Percentiles rank a stretch among this genome's conserved stretches.
Conservation (phyloP, 2,113 vertebrate genomes). For the Ondatra zibethicus region DNA sequence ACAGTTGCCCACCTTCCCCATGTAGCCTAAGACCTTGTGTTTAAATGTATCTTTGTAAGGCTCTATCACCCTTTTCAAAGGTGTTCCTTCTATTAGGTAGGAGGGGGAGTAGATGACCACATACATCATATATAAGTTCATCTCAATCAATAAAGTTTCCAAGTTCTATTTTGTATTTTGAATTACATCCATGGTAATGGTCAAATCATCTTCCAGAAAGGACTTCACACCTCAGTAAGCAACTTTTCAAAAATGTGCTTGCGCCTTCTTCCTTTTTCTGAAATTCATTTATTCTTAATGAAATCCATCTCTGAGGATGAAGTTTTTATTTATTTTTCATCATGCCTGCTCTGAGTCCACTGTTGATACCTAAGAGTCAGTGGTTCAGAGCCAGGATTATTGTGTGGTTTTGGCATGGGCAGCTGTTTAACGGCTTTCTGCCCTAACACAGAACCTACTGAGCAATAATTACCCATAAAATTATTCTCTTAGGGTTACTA, state of each 20-base stretch:
- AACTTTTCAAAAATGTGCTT: not conserved
- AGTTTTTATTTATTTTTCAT: not conserved
- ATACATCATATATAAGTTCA: slow-evolving; percentile 2
- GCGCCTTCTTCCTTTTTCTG: not conserved
- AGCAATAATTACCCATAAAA: not conserved
- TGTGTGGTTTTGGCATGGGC: not conserved
- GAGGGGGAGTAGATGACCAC: not conserved
- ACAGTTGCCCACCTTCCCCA: not conserved
- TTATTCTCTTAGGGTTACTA: not conserved
- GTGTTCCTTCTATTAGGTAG: not conserved
- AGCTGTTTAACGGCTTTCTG: not conserved
- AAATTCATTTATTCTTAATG: not conserved
- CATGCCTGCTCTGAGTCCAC: not conserved
- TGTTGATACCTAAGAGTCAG: not conserved
- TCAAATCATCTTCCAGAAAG: slow-evolving; percentile 40
- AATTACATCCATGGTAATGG: slow-evolving; percentile 20
- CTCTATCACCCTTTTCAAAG: not conserved
- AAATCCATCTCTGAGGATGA: not conserved
- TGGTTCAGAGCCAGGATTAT: not conserved
- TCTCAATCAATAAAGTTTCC: slow-evolving; percentile 38
- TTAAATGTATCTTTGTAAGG: not conserved
- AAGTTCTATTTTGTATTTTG: slow-evolving; percentile 40
- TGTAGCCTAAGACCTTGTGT: not conserved
- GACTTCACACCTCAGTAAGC: slow-evolving; percentile 68
- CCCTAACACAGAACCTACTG: not conserved